Evolutionary conservation across 2,888 invertebrate genomes (phyloP), one percentile per base, ranked within the genome.

Genomic region (Seira sanloemensis): DNA sequence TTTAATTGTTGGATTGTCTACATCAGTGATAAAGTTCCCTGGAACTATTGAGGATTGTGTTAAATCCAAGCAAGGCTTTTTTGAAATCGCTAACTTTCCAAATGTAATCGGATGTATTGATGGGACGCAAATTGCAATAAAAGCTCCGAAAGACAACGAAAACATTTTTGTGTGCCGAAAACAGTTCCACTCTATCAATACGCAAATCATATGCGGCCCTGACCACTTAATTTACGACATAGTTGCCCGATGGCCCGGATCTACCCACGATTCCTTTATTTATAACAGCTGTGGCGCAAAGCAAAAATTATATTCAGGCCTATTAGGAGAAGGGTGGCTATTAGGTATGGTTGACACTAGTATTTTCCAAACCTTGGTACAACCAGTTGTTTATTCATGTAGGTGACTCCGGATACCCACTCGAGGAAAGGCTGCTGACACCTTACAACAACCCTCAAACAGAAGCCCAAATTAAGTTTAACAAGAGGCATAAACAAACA

Each of bases 41-140:
- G 18, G 7, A 0, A 26, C 50, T 0, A 4, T 5, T 0, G 19
- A 62, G 9, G 74, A 73, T n/a, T 1, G 71, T 1, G 27, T n/a
- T 23, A 25, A 19, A 0, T 65, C 26, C 0, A 86, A 86, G 26
- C 7, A 46, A 9, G 62, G 27, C 7, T 83, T 87, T 65, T 25
- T 19, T 26, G 19, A 24, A 12, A 50, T 89, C 1, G 67, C 79
- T 7, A 19, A 71, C 0, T 88, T 90, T 77, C 89, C 88, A 0
- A 84, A 86, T n/a, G 79, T 89, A 4, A 77, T 90, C 21, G 89
- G 89, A 23, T 73, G 80, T 18, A 74, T 89, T 2, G 90, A 90
- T 65, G 88, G 89, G 0, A 88, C 88, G 12, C 90, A 90, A 7
- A 58, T 87, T 19, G 72, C 85, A 2, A 89, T 89, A 1, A 88